Percentiles rank a stretch among this genome's conserved stretches.
These are phyloP conservation scores for Tetranychus piercei DNA, from an alignment of 2,888 invertebrate species.

Conservation along the genomic window DNA sequence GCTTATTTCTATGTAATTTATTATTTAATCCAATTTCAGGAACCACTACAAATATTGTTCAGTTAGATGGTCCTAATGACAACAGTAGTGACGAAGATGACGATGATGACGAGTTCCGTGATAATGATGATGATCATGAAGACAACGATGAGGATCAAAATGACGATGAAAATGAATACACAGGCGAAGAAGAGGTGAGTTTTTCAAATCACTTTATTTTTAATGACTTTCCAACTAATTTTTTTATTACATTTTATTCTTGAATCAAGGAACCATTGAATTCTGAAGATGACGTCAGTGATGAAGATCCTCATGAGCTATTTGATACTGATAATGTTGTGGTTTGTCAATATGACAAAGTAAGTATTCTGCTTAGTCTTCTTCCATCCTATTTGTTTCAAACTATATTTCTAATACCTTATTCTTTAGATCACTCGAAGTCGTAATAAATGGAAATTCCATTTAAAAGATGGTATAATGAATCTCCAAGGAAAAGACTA, in stretches of 20 bases:
- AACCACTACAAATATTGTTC: conserved; percentile 26
- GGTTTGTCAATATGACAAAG: conserved; percentile 98
- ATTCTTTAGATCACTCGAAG: conserved; percentile 69
- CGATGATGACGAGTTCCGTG: conserved; percentile 44
- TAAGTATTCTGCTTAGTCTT: conserved; percentile 31
- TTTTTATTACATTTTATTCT: background rate
- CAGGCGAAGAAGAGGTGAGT: conserved; percentile 13
- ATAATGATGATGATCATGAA: conserved; percentile 39
- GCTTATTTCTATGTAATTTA: too few relatives aligned
- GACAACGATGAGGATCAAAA: conserved; percentile 44
- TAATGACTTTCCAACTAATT: conserved; percentile 12
- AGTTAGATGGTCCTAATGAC: conserved; percentile 36
- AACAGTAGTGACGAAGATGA: conserved; percentile 35
- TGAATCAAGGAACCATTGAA: conserved; percentile 63
- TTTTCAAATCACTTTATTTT: background rate
- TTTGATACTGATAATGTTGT: conserved; percentile 99
- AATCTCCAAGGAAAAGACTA: conserved; percentile 92
- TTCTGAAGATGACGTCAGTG: conserved; percentile 87
- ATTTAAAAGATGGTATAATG: conserved; percentile 98
- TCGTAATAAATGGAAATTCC: conserved; percentile 98
- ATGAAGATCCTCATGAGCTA: conserved; percentile 66
- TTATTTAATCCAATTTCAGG: background rate
- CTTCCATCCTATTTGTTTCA: background rate
- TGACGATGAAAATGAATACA: conserved; percentile 13
- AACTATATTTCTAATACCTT: conserved; percentile 22